Conservation (phyloP, 2,888 invertebrate genomes). For the Nomada fucata region DNA sequence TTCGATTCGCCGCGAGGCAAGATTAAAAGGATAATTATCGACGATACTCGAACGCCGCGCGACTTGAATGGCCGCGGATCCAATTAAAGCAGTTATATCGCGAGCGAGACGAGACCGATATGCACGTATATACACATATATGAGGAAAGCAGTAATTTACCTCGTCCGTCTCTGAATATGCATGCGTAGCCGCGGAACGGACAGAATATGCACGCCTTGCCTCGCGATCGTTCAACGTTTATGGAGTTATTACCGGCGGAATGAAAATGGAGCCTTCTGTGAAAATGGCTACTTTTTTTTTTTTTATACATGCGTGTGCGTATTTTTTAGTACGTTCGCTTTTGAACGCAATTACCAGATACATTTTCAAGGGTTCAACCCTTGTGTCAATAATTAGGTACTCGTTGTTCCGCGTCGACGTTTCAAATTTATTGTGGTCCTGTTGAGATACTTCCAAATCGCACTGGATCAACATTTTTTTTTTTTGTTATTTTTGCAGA, state of each 20-base stretch:
- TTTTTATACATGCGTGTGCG: neutral
- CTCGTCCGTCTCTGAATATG: constrained; percentile 22
- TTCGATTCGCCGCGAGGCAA: constrained; percentile 44
- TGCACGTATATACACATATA: constrained; percentile 5
- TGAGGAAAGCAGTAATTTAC: constrained; percentile 52
- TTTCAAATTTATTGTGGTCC: too few species aligned
- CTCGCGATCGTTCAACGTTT: constrained; percentile 28
- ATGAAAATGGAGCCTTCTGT: constrained; percentile 13
- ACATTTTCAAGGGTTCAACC: constrained; percentile 13
- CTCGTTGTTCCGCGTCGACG: too few species aligned
- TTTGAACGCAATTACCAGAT: neutral
- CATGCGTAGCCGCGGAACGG: constrained; percentile 23
- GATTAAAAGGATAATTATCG: constrained; percentile 59
- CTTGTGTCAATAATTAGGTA: too few species aligned
- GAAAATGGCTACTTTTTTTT: neutral
- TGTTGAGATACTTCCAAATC: too few species aligned
- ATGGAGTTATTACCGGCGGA: neutral
- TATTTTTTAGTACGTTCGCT: neutral
- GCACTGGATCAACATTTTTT: too few species aligned
- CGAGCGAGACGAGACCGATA: constrained; percentile 19
- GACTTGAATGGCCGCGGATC: constrained; percentile 57
- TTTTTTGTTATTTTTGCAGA: too few species aligned
- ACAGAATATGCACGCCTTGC: neutral
- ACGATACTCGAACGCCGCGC: constrained; percentile 44
- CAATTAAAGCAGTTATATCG: constrained; percentile 51